Evolutionary conservation across 2,797 vertebrate genomes (phyloP).

Genomic region (Nyctalus aviator): DNA sequence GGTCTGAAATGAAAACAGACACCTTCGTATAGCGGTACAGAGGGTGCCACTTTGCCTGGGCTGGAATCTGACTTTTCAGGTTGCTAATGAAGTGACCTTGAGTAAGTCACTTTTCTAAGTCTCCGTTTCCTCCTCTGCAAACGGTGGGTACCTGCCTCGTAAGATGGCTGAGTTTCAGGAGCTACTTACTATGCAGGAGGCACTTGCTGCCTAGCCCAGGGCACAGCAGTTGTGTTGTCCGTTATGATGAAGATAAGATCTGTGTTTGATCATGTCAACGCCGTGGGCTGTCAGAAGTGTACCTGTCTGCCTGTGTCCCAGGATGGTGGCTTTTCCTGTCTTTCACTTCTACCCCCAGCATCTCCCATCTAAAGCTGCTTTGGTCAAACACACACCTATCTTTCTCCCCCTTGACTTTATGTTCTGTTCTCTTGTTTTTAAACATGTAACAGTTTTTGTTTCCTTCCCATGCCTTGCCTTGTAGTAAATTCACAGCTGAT

Average conservation of each 20-base stretch:
- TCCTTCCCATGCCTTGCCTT: neutral
- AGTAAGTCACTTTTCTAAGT: neutral
- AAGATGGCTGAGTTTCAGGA: neutral
- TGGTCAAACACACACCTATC: neutral
- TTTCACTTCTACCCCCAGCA: neutral
- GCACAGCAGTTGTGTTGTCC: neutral
- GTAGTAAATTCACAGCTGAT: constrained; percentile 15
- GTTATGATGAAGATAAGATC: neutral
- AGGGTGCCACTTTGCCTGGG: neutral
- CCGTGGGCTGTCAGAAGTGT: neutral
- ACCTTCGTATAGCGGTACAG: neutral
- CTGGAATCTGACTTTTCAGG: neutral
- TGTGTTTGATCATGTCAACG: neutral
- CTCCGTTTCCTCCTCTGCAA: neutral
- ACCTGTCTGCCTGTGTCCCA: neutral
- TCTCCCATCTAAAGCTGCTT: neutral
- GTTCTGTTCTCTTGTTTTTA: constrained; percentile 13
- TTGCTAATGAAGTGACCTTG: neutral
- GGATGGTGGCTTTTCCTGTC: neutral
- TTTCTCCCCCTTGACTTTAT: neutral
- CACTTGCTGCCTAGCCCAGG: neutral
- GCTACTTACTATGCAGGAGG: neutral
- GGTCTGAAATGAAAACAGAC: neutral
- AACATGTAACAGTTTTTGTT: constrained; percentile 10
- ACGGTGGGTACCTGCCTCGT: neutral